A percentile compares a stretch with the other conserved stretches of the same genome.
phyloP scores from a whole-genome alignment of 2,888 invertebrate genomes.

The Ptychoptera contaminata region DNA sequence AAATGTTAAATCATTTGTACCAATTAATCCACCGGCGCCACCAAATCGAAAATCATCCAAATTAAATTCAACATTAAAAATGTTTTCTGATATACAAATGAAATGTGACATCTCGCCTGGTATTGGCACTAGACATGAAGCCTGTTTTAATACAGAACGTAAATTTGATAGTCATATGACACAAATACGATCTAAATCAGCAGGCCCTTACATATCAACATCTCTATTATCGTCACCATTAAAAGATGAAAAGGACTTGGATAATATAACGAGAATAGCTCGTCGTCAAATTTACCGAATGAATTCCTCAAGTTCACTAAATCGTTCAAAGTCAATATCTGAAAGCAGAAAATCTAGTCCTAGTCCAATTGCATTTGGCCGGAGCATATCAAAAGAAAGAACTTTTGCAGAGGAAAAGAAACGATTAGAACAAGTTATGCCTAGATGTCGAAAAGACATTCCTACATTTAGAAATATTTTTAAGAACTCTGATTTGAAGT shows the following conservation, averaged over 20 bases:
- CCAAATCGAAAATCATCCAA: slow-evolving; percentile 63
- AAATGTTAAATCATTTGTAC: slow-evolving; percentile 39
- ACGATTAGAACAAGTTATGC: slow-evolving; percentile 30
- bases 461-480: slow-evolving; percentile 30
- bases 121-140: slow-evolving; percentile 19
- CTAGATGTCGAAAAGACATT: slow-evolving; percentile 22
- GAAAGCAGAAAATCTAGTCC: slow-evolving; percentile 25
- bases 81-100: slow-evolving; percentile 35
- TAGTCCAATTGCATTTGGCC: slow-evolving; percentile 31
- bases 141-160: slow-evolving; percentile 24
- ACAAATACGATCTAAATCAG: slow-evolving; percentile 28
- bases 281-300: slow-evolving; percentile 20
- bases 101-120: slow-evolving; percentile 15
- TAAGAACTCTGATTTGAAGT: slow-evolving; percentile 37
- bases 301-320: slow-evolving; percentile 24
- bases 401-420: slow-evolving; percentile 38
- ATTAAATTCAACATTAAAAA: slow-evolving; percentile 45
- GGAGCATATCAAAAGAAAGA: slow-evolving; percentile 38
- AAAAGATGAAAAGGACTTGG: slow-evolving; percentile 8
- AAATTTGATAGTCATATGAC: too few species aligned
- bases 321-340: slow-evolving; percentile 10
- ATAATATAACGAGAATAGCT: slow-evolving; percentile 12
- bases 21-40: slow-evolving; percentile 47
- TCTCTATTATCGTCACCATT: slow-evolving; percentile 3
- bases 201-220: slow-evolving; percentile 21